A percentile compares a stretch with the other conserved stretches of the same genome.
phyloP scores from a whole-genome alignment of 2,113 vertebrate genomes.

The Ceratotherium simum region DNA sequence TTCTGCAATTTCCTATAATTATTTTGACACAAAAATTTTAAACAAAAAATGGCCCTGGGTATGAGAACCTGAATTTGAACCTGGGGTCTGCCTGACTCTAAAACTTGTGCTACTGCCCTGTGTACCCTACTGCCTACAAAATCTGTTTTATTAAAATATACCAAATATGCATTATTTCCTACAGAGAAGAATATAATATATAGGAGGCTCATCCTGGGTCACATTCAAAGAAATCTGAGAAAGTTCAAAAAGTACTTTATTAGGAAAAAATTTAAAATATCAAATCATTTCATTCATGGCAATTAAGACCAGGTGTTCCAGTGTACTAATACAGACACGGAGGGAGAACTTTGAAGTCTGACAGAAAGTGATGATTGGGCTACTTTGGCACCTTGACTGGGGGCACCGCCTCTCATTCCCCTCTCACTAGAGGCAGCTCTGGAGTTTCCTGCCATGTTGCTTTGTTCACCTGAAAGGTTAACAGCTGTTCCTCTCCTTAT shows the following conservation, averaged over 20 bases:
- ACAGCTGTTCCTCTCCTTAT: constrained; percentile 44
- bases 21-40: constrained; percentile 54
- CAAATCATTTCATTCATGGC: constrained; percentile 2
- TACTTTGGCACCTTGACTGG: not conserved
- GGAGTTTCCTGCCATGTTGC: not conserved
- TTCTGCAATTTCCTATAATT: constrained; percentile 37
- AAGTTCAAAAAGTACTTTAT: not conserved
- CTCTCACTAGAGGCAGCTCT: not conserved
- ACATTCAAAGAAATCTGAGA: not conserved
- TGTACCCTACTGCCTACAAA: not conserved
- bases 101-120: not conserved
- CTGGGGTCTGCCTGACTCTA: not conserved
- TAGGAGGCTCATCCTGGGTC: not conserved
- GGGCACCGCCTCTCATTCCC: not conserved
- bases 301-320: not conserved
- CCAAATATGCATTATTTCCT: constrained; percentile 8
- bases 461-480: constrained; percentile 49
- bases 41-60: not conserved
- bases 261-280: constrained; percentile 37
- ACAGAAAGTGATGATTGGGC: not conserved
- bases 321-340: not conserved
- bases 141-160: constrained; percentile 30
- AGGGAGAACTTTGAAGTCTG: not conserved
- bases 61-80: constrained; percentile 29
- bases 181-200: constrained; percentile 12